phyloP scores from a whole-genome alignment of 2,797 vertebrate species.

The Botia almorhae region DNA sequence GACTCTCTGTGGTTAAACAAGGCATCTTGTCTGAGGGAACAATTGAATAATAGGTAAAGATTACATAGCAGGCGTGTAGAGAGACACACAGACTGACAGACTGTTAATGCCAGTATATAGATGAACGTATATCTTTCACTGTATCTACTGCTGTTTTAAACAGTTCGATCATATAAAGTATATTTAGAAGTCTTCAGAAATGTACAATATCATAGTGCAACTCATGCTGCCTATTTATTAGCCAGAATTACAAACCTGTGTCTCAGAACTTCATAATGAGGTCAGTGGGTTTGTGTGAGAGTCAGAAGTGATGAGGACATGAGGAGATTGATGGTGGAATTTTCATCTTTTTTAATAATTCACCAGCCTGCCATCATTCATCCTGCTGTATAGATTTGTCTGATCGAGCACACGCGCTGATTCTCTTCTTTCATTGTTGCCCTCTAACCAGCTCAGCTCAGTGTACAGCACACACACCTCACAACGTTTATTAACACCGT shows the following conservation, averaged over 20 bases:
- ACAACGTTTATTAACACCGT: conserved; percentile 40
- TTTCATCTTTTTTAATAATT: conserved; percentile 58
- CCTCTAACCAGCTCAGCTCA: conserved; percentile 22
- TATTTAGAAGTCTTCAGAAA: too few relatives aligned
- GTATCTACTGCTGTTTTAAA: too few relatives aligned
- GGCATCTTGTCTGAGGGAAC: neutral
- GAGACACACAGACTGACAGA: too few relatives aligned
- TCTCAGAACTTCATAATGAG: conserved; percentile 17
- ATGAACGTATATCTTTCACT: too few relatives aligned
- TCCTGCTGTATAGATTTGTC: conserved; percentile 53
- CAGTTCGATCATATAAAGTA: too few relatives aligned
- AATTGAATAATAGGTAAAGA: neutral
- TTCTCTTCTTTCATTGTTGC: conserved; percentile 30
- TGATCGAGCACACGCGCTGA: conserved; percentile 45
- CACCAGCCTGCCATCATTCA: conserved; percentile 47
- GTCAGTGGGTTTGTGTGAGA: conserved; percentile 51
- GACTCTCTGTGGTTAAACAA: too few relatives aligned
- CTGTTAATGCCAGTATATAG: too few relatives aligned
- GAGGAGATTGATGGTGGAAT: conserved; percentile 24
- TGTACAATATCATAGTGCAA: too few relatives aligned
- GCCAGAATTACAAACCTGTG: neutral
- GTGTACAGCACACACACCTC: neutral
- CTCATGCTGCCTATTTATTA: too few relatives aligned
- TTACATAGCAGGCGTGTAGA: too few relatives aligned
- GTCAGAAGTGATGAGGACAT: conserved; percentile 20